A percentile compares a stretch with the other conserved stretches of the same genome.
phyloP scores from a whole-genome alignment of 2,888 invertebrate species.

The Incurvaria masculella region DNA sequence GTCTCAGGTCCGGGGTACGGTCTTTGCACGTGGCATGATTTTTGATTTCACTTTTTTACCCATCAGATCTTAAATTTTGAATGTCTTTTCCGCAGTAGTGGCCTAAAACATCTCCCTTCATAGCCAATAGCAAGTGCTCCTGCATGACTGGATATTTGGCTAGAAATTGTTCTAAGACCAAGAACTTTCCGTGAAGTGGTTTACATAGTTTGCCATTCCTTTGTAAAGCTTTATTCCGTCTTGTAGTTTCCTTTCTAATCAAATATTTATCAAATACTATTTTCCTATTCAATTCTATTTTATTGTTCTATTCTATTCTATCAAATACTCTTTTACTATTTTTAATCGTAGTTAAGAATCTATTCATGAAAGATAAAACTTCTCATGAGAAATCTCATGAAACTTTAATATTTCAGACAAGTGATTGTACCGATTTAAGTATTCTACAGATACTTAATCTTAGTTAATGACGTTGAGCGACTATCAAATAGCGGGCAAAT shows the following conservation, averaged over 20 bases:
- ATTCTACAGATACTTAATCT: conserved; percentile 14
- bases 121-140: no score
- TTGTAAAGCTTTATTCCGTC: conserved; percentile 19
- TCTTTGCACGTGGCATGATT: no score
- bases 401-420: conserved; percentile 14
- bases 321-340: conserved; percentile 13
- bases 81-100: no score
- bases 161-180: no score
- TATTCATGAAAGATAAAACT: conserved; percentile 12
- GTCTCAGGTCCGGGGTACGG: no score
- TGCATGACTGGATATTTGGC: no score
- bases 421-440: conserved; percentile 16
- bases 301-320: conserved; percentile 15
- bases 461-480: conserved; percentile 14
- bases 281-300: no score
- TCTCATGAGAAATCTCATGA: conserved; percentile 12
- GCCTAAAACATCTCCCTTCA: no score
- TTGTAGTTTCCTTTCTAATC: conserved; percentile 14
- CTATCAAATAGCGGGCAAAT: conserved; percentile 16
- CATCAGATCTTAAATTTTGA: no score
- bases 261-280: conserved; percentile 14
- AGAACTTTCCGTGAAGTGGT: no score
- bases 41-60: no score
- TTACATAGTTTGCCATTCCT: no score
- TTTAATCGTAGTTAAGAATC: conserved; percentile 14